These are phyloP conservation scores for Callionymus lyra DNA, from an alignment of 2,113 vertebrate genomes.

Conservation along the genomic window DNA sequence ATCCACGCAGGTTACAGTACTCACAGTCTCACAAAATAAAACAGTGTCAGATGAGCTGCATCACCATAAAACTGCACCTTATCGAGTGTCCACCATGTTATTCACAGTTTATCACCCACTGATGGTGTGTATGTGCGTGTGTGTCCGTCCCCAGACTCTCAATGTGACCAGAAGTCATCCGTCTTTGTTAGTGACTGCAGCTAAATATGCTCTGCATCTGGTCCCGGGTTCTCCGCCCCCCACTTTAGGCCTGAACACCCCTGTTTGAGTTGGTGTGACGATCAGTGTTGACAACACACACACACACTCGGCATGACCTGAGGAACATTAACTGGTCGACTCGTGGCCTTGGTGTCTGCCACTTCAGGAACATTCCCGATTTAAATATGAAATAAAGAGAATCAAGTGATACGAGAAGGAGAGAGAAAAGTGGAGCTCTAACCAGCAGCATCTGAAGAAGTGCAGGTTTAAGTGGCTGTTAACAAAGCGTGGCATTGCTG, in stretches of 20 bases:
- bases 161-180: slow-evolving; percentile 52
- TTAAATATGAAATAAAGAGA: slow-evolving; percentile 7
- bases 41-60: too few species aligned
- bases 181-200: slow-evolving; percentile 61
- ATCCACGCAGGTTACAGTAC: too few species aligned
- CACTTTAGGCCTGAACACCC: slow-evolving; percentile 29
- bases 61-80: slow-evolving; percentile 16
- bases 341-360: slow-evolving; percentile 9
- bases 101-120: slow-evolving; percentile 35
- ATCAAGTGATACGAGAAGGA: slow-evolving; percentile 43
- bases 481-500: slow-evolving; percentile 62
- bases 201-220: slow-evolving; percentile 69
- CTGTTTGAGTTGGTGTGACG: slow-evolving; percentile 54
- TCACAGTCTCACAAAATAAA: too few species aligned
- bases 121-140: slow-evolving; percentile 28
- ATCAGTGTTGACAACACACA: slow-evolving; percentile 48
- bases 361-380: slow-evolving; percentile 24
- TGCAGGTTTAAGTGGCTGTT: slow-evolving; percentile 62
- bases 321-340: slow-evolving; percentile 32
- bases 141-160: slow-evolving; percentile 42
- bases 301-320: slow-evolving; percentile 17
- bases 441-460: slow-evolving; percentile 62
- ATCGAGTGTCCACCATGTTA: slow-evolving; percentile 23
- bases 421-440: slow-evolving; percentile 59
- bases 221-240: slow-evolving; percentile 38